A percentile compares a stretch with the other conserved stretches of the same genome.
phyloP scores from a whole-genome alignment of 2,797 vertebrate genomes.

The Labeo calbasu region DNA sequence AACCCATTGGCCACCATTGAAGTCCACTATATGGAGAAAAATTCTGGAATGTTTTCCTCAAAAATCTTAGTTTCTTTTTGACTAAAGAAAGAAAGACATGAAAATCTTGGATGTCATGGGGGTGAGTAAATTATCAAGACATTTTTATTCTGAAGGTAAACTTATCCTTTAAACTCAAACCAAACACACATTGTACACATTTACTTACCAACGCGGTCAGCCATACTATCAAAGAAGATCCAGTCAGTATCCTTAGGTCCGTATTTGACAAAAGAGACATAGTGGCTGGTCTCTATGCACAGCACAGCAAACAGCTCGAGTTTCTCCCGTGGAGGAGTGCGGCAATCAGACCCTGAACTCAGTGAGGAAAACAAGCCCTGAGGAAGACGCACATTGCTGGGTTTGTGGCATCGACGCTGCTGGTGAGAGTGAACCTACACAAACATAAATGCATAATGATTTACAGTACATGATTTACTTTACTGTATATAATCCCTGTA shows the following conservation, averaged over 20 bases:
- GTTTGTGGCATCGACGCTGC: constrained; percentile 70
- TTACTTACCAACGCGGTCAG: constrained; percentile 84
- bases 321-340: constrained; percentile 75
- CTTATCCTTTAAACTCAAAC: background rate
- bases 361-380: constrained; percentile 64
- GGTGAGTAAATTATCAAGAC: background rate
- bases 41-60: no score
- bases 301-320: constrained; percentile 90
- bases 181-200: background rate
- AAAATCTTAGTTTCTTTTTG: no score
- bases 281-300: constrained; percentile 93
- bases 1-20: no score
- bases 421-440: constrained; percentile 84
- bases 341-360: background rate
- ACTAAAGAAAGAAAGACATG: no score
- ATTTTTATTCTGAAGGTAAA: no score
- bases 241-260: constrained; percentile 81
- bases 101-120: background rate
- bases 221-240: constrained; percentile 96
- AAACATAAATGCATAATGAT: background rate
- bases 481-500: background rate
- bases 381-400: constrained; percentile 67
- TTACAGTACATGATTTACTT: background rate
- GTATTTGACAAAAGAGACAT: constrained; percentile 89
- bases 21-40: no score